A percentile compares a stretch with the other conserved stretches of the same genome.
Conservation (phyloP, 2,113 vertebrate genomes). For the Bubalus kerabau region DNA sequence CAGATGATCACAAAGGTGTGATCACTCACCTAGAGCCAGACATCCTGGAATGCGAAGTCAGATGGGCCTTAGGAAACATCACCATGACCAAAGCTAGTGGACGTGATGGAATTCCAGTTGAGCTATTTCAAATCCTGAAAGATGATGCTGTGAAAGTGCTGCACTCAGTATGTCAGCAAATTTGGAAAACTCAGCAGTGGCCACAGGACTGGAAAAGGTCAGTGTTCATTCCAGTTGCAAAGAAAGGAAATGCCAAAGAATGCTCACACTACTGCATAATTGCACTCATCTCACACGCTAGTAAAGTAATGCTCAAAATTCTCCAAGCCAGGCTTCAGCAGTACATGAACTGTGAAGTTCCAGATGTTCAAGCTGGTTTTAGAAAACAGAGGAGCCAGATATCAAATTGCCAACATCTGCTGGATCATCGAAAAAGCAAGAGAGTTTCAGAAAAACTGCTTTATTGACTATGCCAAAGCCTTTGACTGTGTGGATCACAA, state of each 20-base stretch:
- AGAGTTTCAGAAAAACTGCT: neutral
- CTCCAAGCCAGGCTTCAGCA: neutral
- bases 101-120: neutral
- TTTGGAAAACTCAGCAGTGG: neutral
- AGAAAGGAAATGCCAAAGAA: neutral
- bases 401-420: neutral
- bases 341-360: rapidly evolving
- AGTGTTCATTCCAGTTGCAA: neutral
- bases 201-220: neutral
- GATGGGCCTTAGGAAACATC: neutral
- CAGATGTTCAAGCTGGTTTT: neutral
- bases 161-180: neutral
- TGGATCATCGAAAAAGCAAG: neutral
- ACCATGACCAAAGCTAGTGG: rapidly evolving
- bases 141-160: neutral
- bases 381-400: neutral
- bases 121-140: neutral
- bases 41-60: neutral
- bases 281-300: neutral
- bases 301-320: neutral
- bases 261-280: neutral
- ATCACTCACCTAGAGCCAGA: neutral
- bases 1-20: neutral
- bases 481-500: neutral
- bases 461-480: neutral